Evolutionary conservation across 2,888 invertebrate species (phyloP).

Genomic region (Phorcus lineatus): DNA sequence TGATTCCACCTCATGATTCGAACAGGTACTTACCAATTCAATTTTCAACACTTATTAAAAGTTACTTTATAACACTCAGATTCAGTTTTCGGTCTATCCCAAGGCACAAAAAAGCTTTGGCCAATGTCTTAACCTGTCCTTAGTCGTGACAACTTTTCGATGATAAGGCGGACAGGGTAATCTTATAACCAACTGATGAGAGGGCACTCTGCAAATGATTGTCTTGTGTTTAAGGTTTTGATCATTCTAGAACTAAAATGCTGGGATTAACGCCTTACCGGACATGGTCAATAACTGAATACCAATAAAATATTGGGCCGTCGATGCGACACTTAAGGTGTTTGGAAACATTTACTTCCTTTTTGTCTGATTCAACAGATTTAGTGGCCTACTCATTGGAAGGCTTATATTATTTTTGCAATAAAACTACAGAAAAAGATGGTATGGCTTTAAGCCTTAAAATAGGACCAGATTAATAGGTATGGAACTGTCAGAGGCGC

Average conservation of each 20-base stretch:
- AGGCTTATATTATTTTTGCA: slow-evolving; percentile 18
- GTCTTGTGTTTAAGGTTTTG: background rate
- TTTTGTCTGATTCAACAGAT: background rate
- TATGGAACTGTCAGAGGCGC: too few relatives aligned
- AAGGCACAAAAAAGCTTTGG: background rate
- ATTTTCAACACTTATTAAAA: slow-evolving; percentile 3
- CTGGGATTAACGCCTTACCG: background rate
- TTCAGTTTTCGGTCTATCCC: background rate
- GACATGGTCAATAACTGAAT: slow-evolving; percentile 6
- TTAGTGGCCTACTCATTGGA: background rate
- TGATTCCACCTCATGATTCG: background rate
- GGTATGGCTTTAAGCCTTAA: background rate
- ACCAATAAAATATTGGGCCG: background rate
- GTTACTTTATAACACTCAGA: background rate
- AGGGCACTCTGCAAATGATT: background rate
- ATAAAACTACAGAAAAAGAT: background rate
- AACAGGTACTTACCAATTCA: slow-evolving; percentile 10
- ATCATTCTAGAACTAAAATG: background rate
- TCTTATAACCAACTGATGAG: background rate
- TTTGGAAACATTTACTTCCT: background rate
- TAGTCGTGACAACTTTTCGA: too few relatives aligned
- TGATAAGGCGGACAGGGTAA: background rate
- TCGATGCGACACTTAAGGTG: background rate
- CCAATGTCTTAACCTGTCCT: background rate
- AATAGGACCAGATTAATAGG: background rate